Evolutionary conservation across 2,113 vertebrate genomes (phyloP), one percentile per base, ranked within the genome.

Genomic region (Excalfactoria chinensis): DNA sequence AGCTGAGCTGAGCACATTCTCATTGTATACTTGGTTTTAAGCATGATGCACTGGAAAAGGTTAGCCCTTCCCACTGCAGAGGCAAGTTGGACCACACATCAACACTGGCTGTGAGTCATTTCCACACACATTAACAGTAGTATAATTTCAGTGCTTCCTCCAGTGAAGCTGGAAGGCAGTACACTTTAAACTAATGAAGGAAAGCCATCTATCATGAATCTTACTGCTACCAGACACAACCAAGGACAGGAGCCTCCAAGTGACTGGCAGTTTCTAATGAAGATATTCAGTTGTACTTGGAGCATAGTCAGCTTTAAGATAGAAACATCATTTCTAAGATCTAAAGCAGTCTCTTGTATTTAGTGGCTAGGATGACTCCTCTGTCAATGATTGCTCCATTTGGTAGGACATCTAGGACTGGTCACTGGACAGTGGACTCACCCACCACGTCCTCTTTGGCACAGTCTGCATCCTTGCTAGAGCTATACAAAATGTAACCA

Each of bases 371-470:
- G 64, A 75, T 30, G 32, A 71, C 23, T 75, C 21, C 67, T 76
- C 35, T 55, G 2, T 13, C 8, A 44, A 44, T 0, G 0, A 18
- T 71, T 60, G 44, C 11, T 11, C 16, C 25, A 25, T 2, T 0
- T 66, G 78, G 86, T 75, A 43, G 28, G 70, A 35, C 18, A 68
- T 5, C 35, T 63, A 4, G 58, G 26, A 3, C 26, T 49, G 44
- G 44, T 26, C 11, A 15, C 15, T 69, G 67, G 55, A 56, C 32
- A 56, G 30, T 7, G 32, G 32, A 28, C 18, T 20, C n/a, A 19
- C 11, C 12, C 8, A 69, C 44, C 44, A 58, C 48, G 25, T 12
- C 86, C 15, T 53, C 84, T 55, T 62, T 2, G 2, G 44, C 53
- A 51, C 19, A 75, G 48, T 22, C 58, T 17, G 22, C 9, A 13